Conservation (phyloP, 2,888 invertebrate species). For the Ophioninae sp. region DNA sequence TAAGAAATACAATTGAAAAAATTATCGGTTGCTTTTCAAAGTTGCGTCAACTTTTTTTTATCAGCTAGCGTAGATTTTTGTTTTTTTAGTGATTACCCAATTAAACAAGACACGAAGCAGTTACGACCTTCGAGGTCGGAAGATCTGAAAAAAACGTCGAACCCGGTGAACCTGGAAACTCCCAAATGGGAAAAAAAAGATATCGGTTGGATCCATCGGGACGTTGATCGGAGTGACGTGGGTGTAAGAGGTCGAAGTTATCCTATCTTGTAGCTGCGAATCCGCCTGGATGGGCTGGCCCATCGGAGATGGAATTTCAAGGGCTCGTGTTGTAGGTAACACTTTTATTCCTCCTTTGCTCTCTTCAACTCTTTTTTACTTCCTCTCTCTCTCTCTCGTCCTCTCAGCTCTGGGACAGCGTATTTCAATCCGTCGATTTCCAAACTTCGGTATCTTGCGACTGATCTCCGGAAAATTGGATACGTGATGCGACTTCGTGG, state of each 20-base stretch:
- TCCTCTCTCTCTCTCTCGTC: background rate
- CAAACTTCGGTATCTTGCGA: conserved; percentile 75
- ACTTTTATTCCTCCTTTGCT: conserved; percentile 6
- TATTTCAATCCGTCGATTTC: conserved; percentile 73
- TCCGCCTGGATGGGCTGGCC: conserved; percentile 6
- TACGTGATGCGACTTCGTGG: conserved; percentile 78
- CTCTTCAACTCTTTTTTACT: background rate
- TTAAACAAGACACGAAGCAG: too few species aligned
- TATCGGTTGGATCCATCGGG: background rate
- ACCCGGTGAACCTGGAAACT: too few species aligned
- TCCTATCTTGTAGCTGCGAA: conserved; percentile 15
- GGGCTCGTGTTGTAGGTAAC: conserved; percentile 27
- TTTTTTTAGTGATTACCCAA: too few species aligned
- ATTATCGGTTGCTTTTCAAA: too few species aligned
- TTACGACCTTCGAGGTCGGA: too few species aligned
- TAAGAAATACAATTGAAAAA: too few species aligned
- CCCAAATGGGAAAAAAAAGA: background rate
- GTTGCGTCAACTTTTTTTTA: too few species aligned
- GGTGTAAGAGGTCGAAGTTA: conserved; percentile 7
- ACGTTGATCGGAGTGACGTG: conserved; percentile 7
- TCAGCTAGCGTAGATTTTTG: too few species aligned
- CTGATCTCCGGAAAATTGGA: conserved; percentile 80
- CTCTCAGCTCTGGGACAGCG: conserved; percentile 26
- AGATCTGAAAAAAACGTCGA: too few species aligned
- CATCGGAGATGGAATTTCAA: conserved; percentile 53